Evolutionary conservation across 2,888 invertebrate genomes (phyloP).

Genomic region (Drosophila meridiana): DNA sequence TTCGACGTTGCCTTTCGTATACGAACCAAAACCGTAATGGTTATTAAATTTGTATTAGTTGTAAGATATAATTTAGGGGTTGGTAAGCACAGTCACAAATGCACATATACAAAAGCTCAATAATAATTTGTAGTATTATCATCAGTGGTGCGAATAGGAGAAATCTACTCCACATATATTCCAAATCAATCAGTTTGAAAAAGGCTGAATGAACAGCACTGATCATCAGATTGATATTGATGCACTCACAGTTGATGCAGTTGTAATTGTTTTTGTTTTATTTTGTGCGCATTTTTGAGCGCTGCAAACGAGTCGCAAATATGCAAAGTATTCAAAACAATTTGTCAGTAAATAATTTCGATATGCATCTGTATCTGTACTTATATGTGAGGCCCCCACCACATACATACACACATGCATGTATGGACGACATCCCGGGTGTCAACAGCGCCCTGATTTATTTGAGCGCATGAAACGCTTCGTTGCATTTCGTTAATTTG

Average conservation of each 20-base stretch:
- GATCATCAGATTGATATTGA: slow-evolving; percentile 25
- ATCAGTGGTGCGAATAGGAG: not conserved
- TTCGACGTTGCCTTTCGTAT: slow-evolving; percentile 65
- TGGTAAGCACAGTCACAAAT: slow-evolving; percentile 14
- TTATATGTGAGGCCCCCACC: slow-evolving; percentile 27
- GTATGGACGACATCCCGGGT: slow-evolving; percentile 66
- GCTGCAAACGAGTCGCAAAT: slow-evolving; percentile 60
- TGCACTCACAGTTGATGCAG: slow-evolving; percentile 35
- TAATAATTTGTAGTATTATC: slow-evolving; percentile 18
- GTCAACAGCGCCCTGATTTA: slow-evolving; percentile 85
- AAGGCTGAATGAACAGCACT: not conserved
- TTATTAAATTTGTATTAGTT: slow-evolving; percentile 68
- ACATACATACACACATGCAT: not conserved
- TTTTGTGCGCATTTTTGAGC: slow-evolving; percentile 60
- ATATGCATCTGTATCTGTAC: slow-evolving; percentile 45
- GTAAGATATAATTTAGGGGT: slow-evolving; percentile 61
- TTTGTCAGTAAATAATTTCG: slow-evolving; percentile 84
- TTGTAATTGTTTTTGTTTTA: slow-evolving; percentile 61
- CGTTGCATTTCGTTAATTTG: slow-evolving; percentile 84
- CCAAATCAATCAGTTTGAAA: not conserved
- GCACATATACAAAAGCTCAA: not conserved
- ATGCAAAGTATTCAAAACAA: slow-evolving; percentile 83
- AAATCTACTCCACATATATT: not conserved
- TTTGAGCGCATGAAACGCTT: slow-evolving; percentile 84
- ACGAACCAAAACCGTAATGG: slow-evolving; percentile 42